These are phyloP conservation scores for Sebastes aleutianus DNA, from an alignment of 2,797 vertebrate species.

Conservation along the genomic window DNA sequence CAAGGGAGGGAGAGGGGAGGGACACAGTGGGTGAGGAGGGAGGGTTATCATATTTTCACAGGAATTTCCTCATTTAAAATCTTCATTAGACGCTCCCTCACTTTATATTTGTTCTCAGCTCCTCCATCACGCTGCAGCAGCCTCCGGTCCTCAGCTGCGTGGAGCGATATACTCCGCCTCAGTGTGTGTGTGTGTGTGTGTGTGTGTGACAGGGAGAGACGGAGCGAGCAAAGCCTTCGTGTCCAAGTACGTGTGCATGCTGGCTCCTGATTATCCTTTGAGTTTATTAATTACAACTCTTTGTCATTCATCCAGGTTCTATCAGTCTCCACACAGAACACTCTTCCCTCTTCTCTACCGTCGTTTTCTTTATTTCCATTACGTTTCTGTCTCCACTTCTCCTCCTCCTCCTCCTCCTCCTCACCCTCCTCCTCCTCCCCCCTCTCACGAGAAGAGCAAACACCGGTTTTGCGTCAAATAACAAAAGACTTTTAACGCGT, in stretches of 20 bases:
- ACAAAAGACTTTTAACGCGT: slow-evolving; percentile 28
- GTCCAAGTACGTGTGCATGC: slow-evolving; percentile 29
- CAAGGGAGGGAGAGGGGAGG: slow-evolving; percentile 3
- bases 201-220: not conserved
- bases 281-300: slow-evolving; percentile 64
- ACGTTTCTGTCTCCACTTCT: not conserved
- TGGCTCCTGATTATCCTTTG: slow-evolving; percentile 53
- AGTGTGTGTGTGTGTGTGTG: slow-evolving; percentile 2
- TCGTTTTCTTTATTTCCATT: slow-evolving; percentile 45
- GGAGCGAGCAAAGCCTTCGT: slow-evolving; percentile 16
- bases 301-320: slow-evolving; percentile 66
- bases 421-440: not conserved
- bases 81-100: slow-evolving; percentile 60
- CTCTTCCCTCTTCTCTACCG: slow-evolving; percentile 11
- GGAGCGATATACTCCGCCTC: slow-evolving; percentile 29
- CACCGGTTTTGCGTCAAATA: slow-evolving; percentile 24
- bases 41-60: slow-evolving; percentile 70
- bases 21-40: slow-evolving; percentile 12
- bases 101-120: slow-evolving; percentile 56
- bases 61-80: slow-evolving; percentile 68
- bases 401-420: not conserved
- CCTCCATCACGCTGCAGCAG: slow-evolving; percentile 47
- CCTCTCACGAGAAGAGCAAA: slow-evolving; percentile 27
- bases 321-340: slow-evolving; percentile 21
- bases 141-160: slow-evolving; percentile 42